A percentile compares a stretch with the other conserved stretches of the same genome.
These are phyloP conservation scores for Myrmecobius fasciatus DNA, from an alignment of 2,113 vertebrate genomes.

Conservation along the genomic window DNA sequence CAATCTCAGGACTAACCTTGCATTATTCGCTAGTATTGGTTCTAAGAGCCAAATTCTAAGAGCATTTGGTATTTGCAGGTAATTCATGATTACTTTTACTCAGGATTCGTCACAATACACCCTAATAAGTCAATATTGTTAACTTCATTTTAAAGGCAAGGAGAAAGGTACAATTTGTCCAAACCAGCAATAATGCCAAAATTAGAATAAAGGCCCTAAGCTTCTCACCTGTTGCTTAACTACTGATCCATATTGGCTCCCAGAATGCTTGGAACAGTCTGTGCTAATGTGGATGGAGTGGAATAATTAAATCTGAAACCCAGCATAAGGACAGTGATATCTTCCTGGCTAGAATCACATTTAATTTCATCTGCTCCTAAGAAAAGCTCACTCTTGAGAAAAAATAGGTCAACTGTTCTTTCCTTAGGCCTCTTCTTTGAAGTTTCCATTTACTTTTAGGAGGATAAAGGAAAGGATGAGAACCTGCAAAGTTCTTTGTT, in stretches of 20 bases:
- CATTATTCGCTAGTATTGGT: background rate
- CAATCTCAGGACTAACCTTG: background rate
- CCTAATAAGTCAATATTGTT: background rate
- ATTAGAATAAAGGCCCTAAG: background rate
- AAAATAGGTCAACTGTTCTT: background rate
- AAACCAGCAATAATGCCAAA: background rate
- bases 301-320: background rate
- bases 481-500: background rate
- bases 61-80: background rate
- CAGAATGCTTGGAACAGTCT: background rate
- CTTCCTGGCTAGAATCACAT: background rate
- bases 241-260: background rate
- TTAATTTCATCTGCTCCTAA: background rate
- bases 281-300: background rate
- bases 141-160: background rate
- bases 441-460: slow-evolving; percentile 1
- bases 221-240: background rate
- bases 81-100: background rate
- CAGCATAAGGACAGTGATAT: background rate
- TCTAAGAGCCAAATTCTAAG: background rate
- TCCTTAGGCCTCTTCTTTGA: background rate
- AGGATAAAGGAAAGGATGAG: background rate
- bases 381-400: background rate
- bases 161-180: background rate
- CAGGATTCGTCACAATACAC: background rate